Evolutionary conservation across 2,888 invertebrate genomes (phyloP), one percentile per base, ranked within the genome.

Genomic region (Andrena bucephala): DNA sequence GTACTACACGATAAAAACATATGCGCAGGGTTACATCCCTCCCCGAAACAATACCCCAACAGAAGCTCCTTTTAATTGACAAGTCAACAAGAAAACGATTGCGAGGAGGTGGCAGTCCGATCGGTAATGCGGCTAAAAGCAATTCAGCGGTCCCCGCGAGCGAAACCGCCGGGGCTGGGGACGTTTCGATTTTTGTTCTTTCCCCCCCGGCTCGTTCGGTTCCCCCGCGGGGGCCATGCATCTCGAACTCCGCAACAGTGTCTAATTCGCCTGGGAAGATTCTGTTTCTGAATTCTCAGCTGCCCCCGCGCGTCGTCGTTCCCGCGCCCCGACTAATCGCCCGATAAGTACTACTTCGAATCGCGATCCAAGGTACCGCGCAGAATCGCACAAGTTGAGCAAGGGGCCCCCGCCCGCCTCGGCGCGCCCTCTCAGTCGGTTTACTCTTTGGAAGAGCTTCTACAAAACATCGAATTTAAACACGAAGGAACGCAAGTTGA

Each of bases 321-420:
- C 27, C 20, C n/a, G 20, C 29, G 52, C 42, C 36, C 7, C 7
- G 7, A 48, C 62, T 59, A 60, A 42, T 13, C 67, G 29, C 52
- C 27, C 8, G 29, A 77, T 72, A 82, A 85, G 62, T 77, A 71
- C 72, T 71, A 48, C 27, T 71, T 63, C 59, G 36, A 73, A 73
- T 60, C 59, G 42, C 13, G 42, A 68, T 75, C 69, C 77, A 42
- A 77, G 78, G 78, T 81, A 85, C 77, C 65, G 59, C 77, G 72
- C 78, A 81, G 69, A 77, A 85, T 78, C 81, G 86, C 67, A 63
- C 72, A 54, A 82, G 68, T 85, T 75, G 85, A 85, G 83, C 85
- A 85, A 86, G 65, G 73, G 62, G 52, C 75, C 71, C 20, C 20
- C 20, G 20, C 74, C 59, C 70, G 57, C 54, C 54, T 57, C 54